Evolutionary conservation across 2,888 invertebrate species (phyloP), one percentile per base, ranked within the genome.

Genomic region (Drosophila diplacantha): DNA sequence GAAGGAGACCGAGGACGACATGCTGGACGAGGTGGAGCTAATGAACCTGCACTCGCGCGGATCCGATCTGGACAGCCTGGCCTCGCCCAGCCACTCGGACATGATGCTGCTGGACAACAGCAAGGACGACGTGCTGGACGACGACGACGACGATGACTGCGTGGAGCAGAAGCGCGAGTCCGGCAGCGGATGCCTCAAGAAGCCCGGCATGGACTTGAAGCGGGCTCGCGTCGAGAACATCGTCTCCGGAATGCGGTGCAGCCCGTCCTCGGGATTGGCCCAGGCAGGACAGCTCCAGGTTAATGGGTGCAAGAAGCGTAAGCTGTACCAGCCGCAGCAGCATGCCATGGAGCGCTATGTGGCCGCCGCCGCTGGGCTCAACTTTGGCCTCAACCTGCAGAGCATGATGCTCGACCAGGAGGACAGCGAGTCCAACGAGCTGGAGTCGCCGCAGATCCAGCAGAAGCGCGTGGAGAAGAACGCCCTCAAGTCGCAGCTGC

Each of bases 151-250:
- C 22, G 69, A 69, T 5, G 51, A 73, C 57, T 49, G 74, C 71
- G 68, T 63, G 24, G 69, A 73, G 41, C 56, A 73, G 20, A 80
- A 82, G 85, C 90, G 90, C 82, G 91, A 91, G 78, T 91, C 91
- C 71, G 89, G 90, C 66, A 56, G 29, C 11, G 44, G 44, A 1
- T 88, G 89, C 31, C 90, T 91, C 35, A 90, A 91, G 74, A 90
- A 90, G 69, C 86, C 91, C 56, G 93, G 93, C 75, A 91, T 93
- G 71, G 96, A 96, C 87, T 93, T 95, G 85, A 97, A 97, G 89
- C 93, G 96, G 81, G 96, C 96, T 41, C 93, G 97, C 77, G 96
- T 97, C 73, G 97, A 98, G 90, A 96, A 96, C 88, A 97, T 98
- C 84, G 96, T 97, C 81, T 96, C 95, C 75, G 95, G 94, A 73